A percentile compares a stretch with the other conserved stretches of the same genome.
Evolutionary conservation across 2,888 invertebrate species (phyloP).

Genomic region (Drosophila paranaensis): DNA sequence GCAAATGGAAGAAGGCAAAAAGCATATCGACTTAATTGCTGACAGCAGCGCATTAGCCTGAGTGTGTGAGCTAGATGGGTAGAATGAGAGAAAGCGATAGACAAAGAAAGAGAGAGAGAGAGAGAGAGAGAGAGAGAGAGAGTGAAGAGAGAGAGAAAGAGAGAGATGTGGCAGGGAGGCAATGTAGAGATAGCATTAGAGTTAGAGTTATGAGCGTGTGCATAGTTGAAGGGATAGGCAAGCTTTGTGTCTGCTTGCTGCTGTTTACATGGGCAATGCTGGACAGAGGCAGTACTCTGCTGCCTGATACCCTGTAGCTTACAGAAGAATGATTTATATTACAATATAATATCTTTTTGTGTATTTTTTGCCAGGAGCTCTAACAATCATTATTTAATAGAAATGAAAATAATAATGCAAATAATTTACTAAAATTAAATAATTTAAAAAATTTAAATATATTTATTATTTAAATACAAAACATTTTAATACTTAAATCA

Average conservation of each 20-base stretch:
- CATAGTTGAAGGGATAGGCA: conserved; percentile 8
- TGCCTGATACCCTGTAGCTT: conserved; percentile 9
- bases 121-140: neutral
- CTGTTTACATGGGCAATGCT: conserved; percentile 8
- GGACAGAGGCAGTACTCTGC: neutral
- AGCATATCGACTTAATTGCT: conserved; percentile 69
- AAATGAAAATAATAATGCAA: neutral
- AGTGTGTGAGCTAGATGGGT: neutral
- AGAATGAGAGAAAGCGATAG: neutral
- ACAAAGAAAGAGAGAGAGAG: neutral
- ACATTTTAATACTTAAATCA: neutral
- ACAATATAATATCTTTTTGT: too few relatives aligned
- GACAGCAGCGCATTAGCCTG: conserved; percentile 60
- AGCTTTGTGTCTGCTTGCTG: conserved; percentile 13
- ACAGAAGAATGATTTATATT: neutral
- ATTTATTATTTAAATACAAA: neutral
- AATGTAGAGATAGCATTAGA: conserved; percentile 20
- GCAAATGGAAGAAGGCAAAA: conserved; percentile 53
- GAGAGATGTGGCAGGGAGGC: too few relatives aligned
- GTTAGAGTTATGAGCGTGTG: conserved; percentile 17
- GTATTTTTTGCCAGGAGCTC: too few relatives aligned
- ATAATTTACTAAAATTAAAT: too few relatives aligned
- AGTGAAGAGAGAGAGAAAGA: neutral
- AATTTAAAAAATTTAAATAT: neutral
- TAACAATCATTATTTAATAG: neutral